phyloP scores from a whole-genome alignment of 2,888 invertebrate genomes.

The Gastracanthus pulcherrimus region DNA sequence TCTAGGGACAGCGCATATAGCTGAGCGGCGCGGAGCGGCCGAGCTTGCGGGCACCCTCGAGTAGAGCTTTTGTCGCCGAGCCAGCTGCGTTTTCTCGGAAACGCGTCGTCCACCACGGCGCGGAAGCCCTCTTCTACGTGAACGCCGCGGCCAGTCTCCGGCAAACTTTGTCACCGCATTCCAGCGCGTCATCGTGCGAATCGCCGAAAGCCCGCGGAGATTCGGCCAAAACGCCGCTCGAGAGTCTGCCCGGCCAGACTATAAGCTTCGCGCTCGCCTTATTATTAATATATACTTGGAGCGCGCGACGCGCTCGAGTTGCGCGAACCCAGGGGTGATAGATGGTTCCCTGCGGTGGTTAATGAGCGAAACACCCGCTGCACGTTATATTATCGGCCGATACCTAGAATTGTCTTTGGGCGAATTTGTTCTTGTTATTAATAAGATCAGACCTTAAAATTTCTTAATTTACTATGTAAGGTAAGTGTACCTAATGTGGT shows the following conservation, averaged over 20 bases:
- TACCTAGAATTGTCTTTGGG: conserved; percentile 16
- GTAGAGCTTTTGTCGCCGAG: neutral
- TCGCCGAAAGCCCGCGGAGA: neutral
- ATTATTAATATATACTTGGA: conserved; percentile 2
- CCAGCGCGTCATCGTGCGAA: neutral
- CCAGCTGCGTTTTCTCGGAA: conserved; percentile 11
- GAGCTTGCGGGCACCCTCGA: neutral
- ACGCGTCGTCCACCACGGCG: neutral
- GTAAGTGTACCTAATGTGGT: too few relatives aligned
- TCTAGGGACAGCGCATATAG: too few relatives aligned
- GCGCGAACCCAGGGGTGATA: neutral
- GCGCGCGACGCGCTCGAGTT: neutral
- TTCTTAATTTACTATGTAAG: too few relatives aligned
- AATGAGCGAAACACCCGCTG: conserved; percentile 11
- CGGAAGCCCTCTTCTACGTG: neutral
- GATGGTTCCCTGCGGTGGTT: neutral
- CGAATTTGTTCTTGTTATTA: neutral
- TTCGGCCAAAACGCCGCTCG: neutral
- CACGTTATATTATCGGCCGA: conserved; percentile 19
- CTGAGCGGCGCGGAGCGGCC: too few relatives aligned
- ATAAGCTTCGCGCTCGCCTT: neutral
- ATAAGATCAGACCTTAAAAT: too few relatives aligned
- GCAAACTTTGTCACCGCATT: conserved; percentile 12
- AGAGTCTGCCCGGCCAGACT: too few relatives aligned
- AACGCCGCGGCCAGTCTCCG: too few relatives aligned